Conservation (phyloP, 2,888 invertebrate species). For the Cataglyphis cursor region DNA sequence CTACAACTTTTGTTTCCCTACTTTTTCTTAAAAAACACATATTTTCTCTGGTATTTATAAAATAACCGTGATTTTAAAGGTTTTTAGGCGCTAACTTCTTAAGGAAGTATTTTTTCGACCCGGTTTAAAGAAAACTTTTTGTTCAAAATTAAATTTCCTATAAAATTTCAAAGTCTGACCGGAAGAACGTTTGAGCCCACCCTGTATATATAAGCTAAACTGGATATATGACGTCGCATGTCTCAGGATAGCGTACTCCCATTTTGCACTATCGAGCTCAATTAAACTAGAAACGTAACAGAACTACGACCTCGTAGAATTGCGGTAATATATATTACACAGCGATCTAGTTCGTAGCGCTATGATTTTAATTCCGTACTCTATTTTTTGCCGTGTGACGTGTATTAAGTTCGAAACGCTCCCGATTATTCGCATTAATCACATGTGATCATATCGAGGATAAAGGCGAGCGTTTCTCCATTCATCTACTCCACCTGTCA, state of each 20-base stretch:
- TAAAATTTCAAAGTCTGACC: too few species aligned
- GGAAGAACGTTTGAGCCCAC: too few species aligned
- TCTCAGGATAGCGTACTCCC: background rate
- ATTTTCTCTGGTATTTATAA: too few species aligned
- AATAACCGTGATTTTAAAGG: too few species aligned
- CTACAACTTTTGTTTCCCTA: too few species aligned
- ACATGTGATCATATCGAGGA: constrained; percentile 25
- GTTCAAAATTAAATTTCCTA: too few species aligned
- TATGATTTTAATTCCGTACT: background rate
- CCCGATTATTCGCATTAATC: constrained; percentile 2
- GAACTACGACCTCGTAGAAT: background rate
- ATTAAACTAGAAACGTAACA: background rate
- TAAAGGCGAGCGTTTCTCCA: constrained; percentile 4
- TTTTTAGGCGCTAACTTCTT: too few species aligned
- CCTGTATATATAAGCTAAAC: background rate
- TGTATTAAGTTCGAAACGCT: constrained; percentile 24
- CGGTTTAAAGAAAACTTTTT: too few species aligned
- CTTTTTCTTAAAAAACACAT: too few species aligned
- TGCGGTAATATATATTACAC: background rate
- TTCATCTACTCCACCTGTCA: constrained; percentile 15
- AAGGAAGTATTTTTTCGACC: too few species aligned
- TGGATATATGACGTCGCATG: background rate
- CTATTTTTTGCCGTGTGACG: background rate
- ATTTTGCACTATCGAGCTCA: background rate
- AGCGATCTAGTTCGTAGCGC: background rate